phyloP scores from a whole-genome alignment of 2,113 vertebrate species.

The Psammodynastes pulverulentus region DNA sequence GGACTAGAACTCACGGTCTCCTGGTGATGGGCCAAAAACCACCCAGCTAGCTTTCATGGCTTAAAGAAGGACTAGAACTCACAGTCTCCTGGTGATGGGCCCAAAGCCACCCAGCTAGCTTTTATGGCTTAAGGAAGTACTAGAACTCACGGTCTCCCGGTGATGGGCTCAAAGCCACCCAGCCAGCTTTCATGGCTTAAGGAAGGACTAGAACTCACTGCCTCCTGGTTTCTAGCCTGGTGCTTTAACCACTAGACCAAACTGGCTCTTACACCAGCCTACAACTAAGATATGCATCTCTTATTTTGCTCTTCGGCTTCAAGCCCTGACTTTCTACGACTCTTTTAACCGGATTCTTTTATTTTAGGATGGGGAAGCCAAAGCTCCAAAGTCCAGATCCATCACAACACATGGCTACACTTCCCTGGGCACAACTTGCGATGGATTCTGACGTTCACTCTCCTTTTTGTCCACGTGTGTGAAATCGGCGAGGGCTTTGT shows the following conservation, averaged over 20 bases:
- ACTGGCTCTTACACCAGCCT: background rate
- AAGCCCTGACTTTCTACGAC: background rate
- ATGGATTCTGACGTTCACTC: conserved; percentile 94
- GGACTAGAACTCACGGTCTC: too few species aligned
- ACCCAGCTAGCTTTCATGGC: too few species aligned
- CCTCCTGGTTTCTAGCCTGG: background rate
- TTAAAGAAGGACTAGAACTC: too few species aligned
- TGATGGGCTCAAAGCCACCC: background rate
- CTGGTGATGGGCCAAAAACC: too few species aligned
- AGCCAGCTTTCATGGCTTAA: background rate
- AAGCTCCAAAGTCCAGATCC: conserved; percentile 97
- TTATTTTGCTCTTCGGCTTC: too few species aligned
- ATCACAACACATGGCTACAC: conserved; percentile 98
- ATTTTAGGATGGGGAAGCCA: conserved; percentile 93
- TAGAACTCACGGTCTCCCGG: background rate
- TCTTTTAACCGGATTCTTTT: background rate
- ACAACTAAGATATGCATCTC: background rate
- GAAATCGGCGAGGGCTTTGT: conserved; percentile 96
- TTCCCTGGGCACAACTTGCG: conserved; percentile 95
- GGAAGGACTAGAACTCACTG: background rate
- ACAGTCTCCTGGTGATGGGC: too few species aligned
- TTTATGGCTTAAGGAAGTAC: background rate
- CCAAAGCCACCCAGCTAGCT: background rate
- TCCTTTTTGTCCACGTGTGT: conserved; percentile 94
- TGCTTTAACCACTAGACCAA: background rate